Evolutionary conservation across 37 sponge, comb jelly and placozoan genomes (phyloP).

Genomic region (Halisarca cf. caerulea): DNA sequence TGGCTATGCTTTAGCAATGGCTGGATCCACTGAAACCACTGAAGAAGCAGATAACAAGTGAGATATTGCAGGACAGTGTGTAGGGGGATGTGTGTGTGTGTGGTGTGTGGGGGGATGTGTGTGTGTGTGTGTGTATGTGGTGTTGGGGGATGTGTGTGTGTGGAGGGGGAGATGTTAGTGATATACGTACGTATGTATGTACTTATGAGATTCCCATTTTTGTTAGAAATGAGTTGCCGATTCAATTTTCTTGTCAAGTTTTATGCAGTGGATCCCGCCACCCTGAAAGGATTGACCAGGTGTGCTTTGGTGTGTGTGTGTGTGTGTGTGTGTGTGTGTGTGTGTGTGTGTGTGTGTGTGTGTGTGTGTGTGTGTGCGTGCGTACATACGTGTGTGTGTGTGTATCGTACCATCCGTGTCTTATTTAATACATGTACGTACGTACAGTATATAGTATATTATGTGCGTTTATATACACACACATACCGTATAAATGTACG

Average conservation of each 20-base stretch:
- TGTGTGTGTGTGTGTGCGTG: background rate
- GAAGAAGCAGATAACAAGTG: constrained; percentile 63
- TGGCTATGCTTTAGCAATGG: constrained; percentile 69
- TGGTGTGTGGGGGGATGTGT: background rate
- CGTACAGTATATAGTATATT: too few relatives aligned
- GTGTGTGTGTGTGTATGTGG: background rate
- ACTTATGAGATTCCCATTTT: background rate
- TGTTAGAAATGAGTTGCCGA: background rate
- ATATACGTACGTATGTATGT: too few relatives aligned
- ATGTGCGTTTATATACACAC: too few relatives aligned
- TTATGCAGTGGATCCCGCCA: constrained; percentile 48
- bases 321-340: background rate
- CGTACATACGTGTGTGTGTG: background rate
- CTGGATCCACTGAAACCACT: constrained; percentile 50
- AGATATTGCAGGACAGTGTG: constrained; percentile 8
- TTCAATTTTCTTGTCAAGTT: constrained; percentile 50
- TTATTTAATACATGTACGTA: background rate
- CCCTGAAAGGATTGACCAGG: constrained; percentile 18
- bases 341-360: constrained; percentile 1
- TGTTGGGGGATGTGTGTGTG: too few relatives aligned
- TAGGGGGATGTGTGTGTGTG: background rate
- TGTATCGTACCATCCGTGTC: background rate
- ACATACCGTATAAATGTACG: too few relatives aligned
- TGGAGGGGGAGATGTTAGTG: too few relatives aligned
- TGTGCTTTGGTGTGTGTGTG: background rate